Percentiles rank a stretch among this genome's conserved stretches.
phyloP scores from a whole-genome alignment of 2,797 vertebrate genomes.

The Tympanoctomys barrerae region DNA sequence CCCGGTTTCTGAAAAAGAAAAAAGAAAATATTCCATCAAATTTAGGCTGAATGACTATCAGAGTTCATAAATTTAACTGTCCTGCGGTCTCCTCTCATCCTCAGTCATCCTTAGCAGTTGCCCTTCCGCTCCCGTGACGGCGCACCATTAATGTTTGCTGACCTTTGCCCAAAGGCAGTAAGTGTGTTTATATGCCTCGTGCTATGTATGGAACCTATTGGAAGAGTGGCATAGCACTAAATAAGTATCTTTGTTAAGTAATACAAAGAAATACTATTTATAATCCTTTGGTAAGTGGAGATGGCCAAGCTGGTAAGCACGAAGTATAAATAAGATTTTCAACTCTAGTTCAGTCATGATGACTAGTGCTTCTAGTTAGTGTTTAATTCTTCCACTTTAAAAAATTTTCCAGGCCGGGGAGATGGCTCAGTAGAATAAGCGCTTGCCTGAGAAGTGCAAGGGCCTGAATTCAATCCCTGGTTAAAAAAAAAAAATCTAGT shows the following conservation, averaged over 20 bases:
- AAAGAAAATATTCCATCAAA: neutral
- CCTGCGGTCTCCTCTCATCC: neutral
- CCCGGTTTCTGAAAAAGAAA: no score
- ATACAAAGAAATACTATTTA: slow-evolving; percentile 10
- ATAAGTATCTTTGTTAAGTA: neutral
- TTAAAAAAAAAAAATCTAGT: no score
- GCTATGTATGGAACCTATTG: neutral
- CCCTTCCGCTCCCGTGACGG: neutral
- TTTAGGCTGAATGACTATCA: slow-evolving; percentile 10
- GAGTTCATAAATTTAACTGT: slow-evolving; percentile 11
- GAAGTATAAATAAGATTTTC: neutral
- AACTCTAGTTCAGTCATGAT: neutral
- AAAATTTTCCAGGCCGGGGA: neutral
- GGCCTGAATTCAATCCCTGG: no score
- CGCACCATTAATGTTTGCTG: neutral
- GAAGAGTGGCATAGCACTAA: neutral
- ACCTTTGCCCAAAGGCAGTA: neutral
- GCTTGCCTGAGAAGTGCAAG: no score
- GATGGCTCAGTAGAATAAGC: no score
- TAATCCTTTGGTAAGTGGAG: neutral
- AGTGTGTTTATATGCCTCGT: neutral
- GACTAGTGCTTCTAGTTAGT: neutral
- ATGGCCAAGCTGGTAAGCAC: neutral
- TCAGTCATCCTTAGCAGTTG: neutral
- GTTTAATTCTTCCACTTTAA: neutral